Base-by-base conservation (phyloP, 30 jellyfish, hydroid and myxozoan species). In the Hydra vulgaris region DNA sequence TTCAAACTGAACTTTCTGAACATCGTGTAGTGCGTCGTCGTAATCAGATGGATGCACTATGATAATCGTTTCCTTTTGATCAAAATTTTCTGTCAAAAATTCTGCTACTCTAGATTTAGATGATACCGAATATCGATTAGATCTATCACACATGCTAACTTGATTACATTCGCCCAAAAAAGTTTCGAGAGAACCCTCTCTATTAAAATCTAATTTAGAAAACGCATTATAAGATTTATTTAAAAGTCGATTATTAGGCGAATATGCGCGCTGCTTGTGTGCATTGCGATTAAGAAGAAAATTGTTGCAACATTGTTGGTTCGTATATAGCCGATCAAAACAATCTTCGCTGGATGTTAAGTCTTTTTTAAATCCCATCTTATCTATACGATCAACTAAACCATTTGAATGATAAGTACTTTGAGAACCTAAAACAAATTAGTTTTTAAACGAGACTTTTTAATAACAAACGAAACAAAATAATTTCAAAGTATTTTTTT, bases 21-120 rank as follows among this genome's bases (percentile, higher is more conserved):
- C n/a, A n/a, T n/a, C n/a, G n/a, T n/a, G n/a, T n/a, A 15, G 18
- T 56, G 71, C 71, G 17, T 68, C 75, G 21, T 21, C 25, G 53
- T 26, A 77, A 77, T 77, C 84, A 18, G 84, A 77, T 19, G 84
- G 84, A 22, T 27, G 53, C 23, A 78, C 85, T 24, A 78, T 81
- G 54, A 78, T 54, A 18, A 78, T 78, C 17, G 17, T 73, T 21
- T 54, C 85, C 16, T 20, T 61, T 8, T 82, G 23, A 16, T 78
- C 68, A 23, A 26, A 1, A 24, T 53, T 54, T 52, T 78, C 85
- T 21, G 27, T 53, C 18, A 17, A 53, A 78, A 53, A n/a, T n/a
- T 78, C 85, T 7, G 75, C 75, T 8, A 23, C 75, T 23, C 16
- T 68, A 20, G 75, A 3, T 68, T 68, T 68, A 8, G 75, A 16